These are phyloP conservation scores for Chloroceryle aenea DNA, from an alignment of 2,113 vertebrate species.

Conservation along the genomic window DNA sequence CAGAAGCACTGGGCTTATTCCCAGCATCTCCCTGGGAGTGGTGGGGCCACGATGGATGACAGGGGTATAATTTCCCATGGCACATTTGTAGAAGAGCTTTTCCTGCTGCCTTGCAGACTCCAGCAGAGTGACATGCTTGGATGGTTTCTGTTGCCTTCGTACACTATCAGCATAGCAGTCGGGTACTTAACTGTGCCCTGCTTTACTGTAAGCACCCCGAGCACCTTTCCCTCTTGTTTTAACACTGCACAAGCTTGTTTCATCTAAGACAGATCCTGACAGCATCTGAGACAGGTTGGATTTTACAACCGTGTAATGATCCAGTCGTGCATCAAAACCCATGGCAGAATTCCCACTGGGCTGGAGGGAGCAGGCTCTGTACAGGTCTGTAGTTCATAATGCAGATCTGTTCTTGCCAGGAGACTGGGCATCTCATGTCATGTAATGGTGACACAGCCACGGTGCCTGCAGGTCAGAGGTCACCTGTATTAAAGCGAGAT, in stretches of 20 bases:
- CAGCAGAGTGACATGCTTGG: background rate
- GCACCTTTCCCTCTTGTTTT: background rate
- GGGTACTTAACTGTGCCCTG: background rate
- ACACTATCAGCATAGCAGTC: background rate
- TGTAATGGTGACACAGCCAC: background rate
- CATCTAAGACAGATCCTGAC: background rate
- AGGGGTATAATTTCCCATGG: background rate
- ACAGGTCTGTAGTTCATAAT: background rate
- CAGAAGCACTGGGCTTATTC: background rate
- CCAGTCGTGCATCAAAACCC: rapidly evolving
- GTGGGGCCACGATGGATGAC: background rate
- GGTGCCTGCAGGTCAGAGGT: background rate
- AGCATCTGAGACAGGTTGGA: background rate
- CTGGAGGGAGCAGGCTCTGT: background rate
- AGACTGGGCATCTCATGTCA: background rate
- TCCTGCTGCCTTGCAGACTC: background rate
- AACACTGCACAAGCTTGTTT: background rate
- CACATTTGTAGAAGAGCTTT: background rate
- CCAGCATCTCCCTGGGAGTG: background rate
- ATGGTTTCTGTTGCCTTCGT: background rate
- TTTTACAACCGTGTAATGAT: background rate
- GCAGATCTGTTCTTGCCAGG: background rate
- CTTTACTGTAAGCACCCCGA: background rate
- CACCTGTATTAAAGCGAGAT: background rate
- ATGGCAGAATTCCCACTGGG: background rate